Evolutionary conservation across 2,888 invertebrate genomes (phyloP).

Genomic region (Ferrisia virgata): DNA sequence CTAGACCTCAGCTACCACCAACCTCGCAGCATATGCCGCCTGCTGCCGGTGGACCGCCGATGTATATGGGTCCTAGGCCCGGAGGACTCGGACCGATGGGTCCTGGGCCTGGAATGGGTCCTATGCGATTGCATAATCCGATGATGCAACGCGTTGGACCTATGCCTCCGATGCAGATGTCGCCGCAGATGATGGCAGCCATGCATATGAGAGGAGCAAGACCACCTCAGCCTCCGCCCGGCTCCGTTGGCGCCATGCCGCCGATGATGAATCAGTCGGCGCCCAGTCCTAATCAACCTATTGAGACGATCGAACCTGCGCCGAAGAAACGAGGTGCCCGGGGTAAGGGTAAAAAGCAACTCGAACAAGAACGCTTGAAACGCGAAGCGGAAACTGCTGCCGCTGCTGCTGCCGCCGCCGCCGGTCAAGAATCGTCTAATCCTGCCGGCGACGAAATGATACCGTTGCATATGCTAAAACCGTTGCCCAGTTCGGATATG

Average conservation of each 20-base stretch:
- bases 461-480: neutral
- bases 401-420: neutral
- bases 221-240: slow-evolving; percentile 38
- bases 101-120: neutral
- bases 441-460: slow-evolving; percentile 36
- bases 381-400: neutral
- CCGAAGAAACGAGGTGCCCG: slow-evolving; percentile 13
- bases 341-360: slow-evolving; percentile 33
- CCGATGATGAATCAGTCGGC: slow-evolving; percentile 49
- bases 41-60: neutral
- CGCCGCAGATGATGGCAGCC: slow-evolving; percentile 47
- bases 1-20: neutral
- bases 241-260: slow-evolving; percentile 53
- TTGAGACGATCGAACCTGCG: neutral
- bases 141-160: slow-evolving; percentile 1
- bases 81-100: neutral
- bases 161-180: slow-evolving; percentile 52
- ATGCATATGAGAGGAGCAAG: slow-evolving; percentile 50
- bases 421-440: neutral
- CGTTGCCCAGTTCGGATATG: neutral
- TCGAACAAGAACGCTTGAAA: slow-evolving; percentile 21
- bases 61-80: neutral
- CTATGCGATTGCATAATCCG: neutral
- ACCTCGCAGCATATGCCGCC: neutral
- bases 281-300: neutral